phyloP scores from a whole-genome alignment of 2,888 invertebrate genomes.

The Priocnemis perturbator region DNA sequence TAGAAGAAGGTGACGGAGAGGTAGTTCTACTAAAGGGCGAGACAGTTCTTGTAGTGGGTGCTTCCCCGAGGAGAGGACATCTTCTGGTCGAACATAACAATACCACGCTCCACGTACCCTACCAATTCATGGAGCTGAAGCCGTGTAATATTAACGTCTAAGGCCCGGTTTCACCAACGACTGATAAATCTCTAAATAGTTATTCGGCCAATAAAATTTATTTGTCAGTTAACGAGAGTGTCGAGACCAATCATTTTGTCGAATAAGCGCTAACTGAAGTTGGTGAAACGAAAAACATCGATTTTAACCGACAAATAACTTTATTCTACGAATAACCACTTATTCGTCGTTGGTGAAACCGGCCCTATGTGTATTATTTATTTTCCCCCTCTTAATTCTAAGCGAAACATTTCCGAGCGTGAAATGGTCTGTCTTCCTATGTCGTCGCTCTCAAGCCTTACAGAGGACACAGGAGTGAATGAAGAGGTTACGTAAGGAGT shows the following conservation, averaged over 20 bases:
- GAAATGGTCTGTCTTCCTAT: not conserved
- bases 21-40: constrained; percentile 87
- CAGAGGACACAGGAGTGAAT: too few species aligned
- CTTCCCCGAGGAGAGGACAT: constrained; percentile 90
- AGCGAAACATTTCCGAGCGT: not conserved
- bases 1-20: constrained; percentile 77
- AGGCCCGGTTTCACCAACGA: too few species aligned
- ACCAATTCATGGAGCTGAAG: constrained; percentile 88
- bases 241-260: too few species aligned
- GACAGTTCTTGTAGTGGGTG: constrained; percentile 90
- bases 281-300: too few species aligned
- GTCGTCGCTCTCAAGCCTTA: not conserved
- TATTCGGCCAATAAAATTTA: too few species aligned
- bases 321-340: too few species aligned
- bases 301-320: too few species aligned
- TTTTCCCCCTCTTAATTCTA: not conserved
- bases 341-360: too few species aligned
- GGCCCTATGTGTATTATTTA: constrained; percentile 14
- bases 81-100: constrained; percentile 89
- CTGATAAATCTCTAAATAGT: too few species aligned
- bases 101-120: constrained; percentile 86
- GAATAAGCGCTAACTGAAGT: too few species aligned
- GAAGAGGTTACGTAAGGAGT: too few species aligned
- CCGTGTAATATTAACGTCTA: constrained; percentile 74
- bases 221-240: too few species aligned